phyloP scores from a whole-genome alignment of 2,113 vertebrate species.

The Anarhynchus alexandrinus region DNA sequence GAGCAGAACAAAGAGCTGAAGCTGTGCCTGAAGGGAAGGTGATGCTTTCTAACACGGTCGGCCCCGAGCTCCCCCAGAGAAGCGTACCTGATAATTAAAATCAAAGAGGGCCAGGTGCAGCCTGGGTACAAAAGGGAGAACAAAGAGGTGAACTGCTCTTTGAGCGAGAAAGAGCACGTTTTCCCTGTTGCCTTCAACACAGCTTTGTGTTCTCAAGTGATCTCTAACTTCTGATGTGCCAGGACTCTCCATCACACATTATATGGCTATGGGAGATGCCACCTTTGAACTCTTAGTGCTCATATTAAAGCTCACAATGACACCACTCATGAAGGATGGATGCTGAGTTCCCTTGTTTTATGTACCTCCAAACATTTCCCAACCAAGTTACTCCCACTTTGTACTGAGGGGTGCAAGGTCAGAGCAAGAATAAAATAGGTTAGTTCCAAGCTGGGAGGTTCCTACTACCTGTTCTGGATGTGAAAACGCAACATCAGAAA shows the following conservation, averaged over 20 bases:
- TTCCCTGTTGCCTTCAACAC: neutral
- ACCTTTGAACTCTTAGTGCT: neutral
- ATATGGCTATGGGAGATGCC: neutral
- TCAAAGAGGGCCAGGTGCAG: constrained; percentile 44
- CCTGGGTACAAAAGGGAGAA: constrained; percentile 1
- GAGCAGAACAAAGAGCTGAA: constrained; percentile 43
- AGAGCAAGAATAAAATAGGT: neutral
- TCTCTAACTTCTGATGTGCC: constrained; percentile 10
- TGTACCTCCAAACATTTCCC: neutral
- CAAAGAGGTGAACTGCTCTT: constrained; percentile 26
- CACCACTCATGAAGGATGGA: neutral
- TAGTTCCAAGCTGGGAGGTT: neutral
- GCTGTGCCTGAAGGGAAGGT: constrained; percentile 13
- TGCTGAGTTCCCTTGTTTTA: neutral
- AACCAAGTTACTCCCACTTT: neutral
- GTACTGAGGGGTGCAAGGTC: neutral
- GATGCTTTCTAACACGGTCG: neutral
- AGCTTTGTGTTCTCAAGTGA: neutral
- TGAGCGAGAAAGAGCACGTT: neutral
- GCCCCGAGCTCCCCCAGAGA: accelerated
- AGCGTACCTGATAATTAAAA: constrained; percentile 30
- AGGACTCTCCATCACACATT: neutral
- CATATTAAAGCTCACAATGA: neutral
- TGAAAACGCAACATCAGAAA: neutral
- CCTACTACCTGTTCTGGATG: neutral